phyloP scores from a whole-genome alignment of 2,888 invertebrate species.

The Mythimna ferrago region DNA sequence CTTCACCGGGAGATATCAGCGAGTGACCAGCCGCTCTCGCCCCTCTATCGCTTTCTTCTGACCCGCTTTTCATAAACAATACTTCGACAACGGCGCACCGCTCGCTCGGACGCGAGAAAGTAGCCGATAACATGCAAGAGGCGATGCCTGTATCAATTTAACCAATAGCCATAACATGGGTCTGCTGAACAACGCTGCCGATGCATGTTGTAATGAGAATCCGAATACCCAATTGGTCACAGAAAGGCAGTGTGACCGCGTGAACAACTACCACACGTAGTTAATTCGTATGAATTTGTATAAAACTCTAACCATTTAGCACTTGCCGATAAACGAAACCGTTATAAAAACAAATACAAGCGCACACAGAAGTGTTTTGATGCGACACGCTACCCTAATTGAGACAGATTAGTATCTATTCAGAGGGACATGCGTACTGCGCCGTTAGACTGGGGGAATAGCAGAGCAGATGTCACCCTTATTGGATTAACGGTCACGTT shows the following conservation, averaged over 20 bases:
- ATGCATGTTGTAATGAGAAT: conserved; percentile 63
- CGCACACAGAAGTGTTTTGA: conserved; percentile 46
- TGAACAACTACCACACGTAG: conserved; percentile 67
- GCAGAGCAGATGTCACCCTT: conserved; percentile 78
- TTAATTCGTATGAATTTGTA: conserved; percentile 52
- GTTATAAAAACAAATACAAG: conserved; percentile 59
- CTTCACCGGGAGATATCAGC: conserved; percentile 86
- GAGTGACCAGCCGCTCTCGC: conserved; percentile 82
- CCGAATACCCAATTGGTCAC: conserved; percentile 70
- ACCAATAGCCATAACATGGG: conserved; percentile 69
- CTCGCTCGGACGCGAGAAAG: conserved; percentile 85
- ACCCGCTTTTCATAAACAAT: conserved; percentile 90
- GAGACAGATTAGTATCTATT: conserved; percentile 73
- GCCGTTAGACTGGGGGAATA: conserved; percentile 71
- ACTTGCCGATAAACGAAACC: conserved; percentile 51
- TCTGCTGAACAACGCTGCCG: conserved; percentile 59
- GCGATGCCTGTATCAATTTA: conserved; percentile 74
- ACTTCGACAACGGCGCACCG: conserved; percentile 82
- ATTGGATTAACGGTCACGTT: conserved; percentile 66
- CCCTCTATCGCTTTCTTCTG: conserved; percentile 88
- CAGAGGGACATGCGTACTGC: conserved; percentile 69
- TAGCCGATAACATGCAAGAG: conserved; percentile 82
- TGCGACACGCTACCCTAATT: conserved; percentile 67
- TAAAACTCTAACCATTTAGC: conserved; percentile 59
- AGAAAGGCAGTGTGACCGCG: conserved; percentile 70